A percentile compares a stretch with the other conserved stretches of the same genome.
Conservation (phyloP, 2,797 vertebrate genomes). For the Lerista edwardsae region DNA sequence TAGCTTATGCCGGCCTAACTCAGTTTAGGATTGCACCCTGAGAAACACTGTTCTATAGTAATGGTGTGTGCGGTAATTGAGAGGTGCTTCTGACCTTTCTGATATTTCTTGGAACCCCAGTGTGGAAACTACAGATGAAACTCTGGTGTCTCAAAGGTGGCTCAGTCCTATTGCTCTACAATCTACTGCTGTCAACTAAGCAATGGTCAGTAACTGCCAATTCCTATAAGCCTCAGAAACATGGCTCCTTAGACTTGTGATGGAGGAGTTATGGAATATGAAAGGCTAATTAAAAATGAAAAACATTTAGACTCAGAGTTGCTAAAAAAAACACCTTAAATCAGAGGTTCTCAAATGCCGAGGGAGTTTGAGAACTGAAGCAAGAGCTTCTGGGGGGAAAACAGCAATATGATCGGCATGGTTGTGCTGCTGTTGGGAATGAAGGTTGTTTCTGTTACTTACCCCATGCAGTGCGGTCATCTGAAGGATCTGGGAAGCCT, state of each 20-base stretch:
- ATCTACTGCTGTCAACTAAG: neutral
- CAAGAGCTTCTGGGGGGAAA: too few relatives aligned
- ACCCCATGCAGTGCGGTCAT: too few relatives aligned
- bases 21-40: too few relatives aligned
- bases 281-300: too few relatives aligned
- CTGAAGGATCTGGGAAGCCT: too few relatives aligned
- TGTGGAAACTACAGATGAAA: neutral
- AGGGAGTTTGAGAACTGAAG: too few relatives aligned
- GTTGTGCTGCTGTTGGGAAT: too few relatives aligned
- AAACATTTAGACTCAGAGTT: neutral
- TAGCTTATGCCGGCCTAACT: too few relatives aligned
- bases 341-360: too few relatives aligned
- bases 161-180: neutral
- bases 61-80: neutral
- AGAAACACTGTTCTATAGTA: neutral
- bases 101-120: neutral
- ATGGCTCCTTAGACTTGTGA: neutral
- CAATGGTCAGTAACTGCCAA: neutral
- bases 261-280: neutral
- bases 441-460: too few relatives aligned
- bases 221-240: slow-evolving; percentile 7
- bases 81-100: neutral
- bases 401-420: too few relatives aligned
- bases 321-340: neutral
- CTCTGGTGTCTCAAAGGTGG: neutral